Evolutionary conservation across 2,888 invertebrate species (phyloP), one percentile per base, ranked within the genome.

Genomic region (Acrobasis suavella): DNA sequence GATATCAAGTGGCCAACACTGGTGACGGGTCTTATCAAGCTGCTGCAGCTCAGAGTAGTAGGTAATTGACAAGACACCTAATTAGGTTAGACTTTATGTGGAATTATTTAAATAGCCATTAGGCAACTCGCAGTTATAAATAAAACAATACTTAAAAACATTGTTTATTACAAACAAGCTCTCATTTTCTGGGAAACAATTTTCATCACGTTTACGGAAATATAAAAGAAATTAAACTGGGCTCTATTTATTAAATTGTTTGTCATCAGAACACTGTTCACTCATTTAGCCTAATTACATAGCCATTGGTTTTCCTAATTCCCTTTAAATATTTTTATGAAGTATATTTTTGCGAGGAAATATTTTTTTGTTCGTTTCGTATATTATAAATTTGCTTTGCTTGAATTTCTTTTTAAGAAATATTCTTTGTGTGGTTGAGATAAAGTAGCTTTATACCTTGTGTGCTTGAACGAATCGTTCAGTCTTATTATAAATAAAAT

Each of bases 161-260:
- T 32, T 32, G 7, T 32, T 32, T 32, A 32, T 3, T 22, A 22
- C 22, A 22, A 22, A 22, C 32, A 8, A 32, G 32, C 32, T 32
- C 32, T 8, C 32, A 5, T 7, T 32, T 32, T 32, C 32, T 7
- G 32, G 32, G 32, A 32, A 32, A 32, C 32, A 32, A 32, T 32
- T 22, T 22, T 32, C 32, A 32, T 32, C 8, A 32, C 32, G 8
- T 8, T 7, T 8, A 8, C 5, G 32, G 32, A 32, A 32, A 32
- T 32, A 8, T 32, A 32, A 32, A 32, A 42, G 42, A 56, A 56
- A 46, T 56, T 56, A 42, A 56, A 56, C 8, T 32, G 54, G 16
- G 9, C 55, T 55, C 37, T 56, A 14, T 42, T 56, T 42, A 22
- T 42, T 56, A 42, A 56, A 42, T 9, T 14, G 15, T 16, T 42